These are phyloP conservation scores for Nylanderia fulva DNA, from an alignment of 1,140 invertebrate species.

Conservation along the genomic window DNA sequence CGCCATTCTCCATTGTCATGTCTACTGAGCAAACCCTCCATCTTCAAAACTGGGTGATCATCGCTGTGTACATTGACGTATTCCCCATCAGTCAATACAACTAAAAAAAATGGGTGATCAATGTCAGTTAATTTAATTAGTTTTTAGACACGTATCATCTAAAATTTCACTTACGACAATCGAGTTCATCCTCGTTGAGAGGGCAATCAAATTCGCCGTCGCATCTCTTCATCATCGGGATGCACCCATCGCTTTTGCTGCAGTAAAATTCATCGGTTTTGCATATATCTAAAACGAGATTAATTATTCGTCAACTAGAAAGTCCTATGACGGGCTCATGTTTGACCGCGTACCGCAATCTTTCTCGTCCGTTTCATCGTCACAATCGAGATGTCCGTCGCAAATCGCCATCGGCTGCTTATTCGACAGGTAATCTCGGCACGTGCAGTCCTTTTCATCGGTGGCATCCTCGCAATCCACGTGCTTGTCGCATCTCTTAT, in stretches of 20 bases:
- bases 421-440: conserved; percentile 89
- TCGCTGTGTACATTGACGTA: conserved; percentile 87
- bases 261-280: conserved; percentile 87
- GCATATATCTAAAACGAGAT: conserved; percentile 86
- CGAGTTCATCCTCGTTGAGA: conserved; percentile 90
- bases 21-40: conserved; percentile 87
- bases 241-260: conserved; percentile 86
- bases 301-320: not conserved
- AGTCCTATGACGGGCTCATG: not conserved
- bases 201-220: conserved; percentile 88
- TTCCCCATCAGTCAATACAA: conserved; percentile 88
- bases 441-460: conserved; percentile 92
- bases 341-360: conserved; percentile 86
- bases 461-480: conserved; percentile 93
- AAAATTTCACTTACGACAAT: conserved; percentile 87
- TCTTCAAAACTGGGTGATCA: conserved; percentile 86
- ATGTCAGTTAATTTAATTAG: conserved; percentile 12
- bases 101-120: conserved; percentile 82
- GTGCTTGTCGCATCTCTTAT: conserved; percentile 89
- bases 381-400: conserved; percentile 92
- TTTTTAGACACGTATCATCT: conserved; percentile 14
- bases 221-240: conserved; percentile 87
- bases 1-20: conserved; percentile 88
- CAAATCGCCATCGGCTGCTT: conserved; percentile 88
- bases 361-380: conserved; percentile 91